phyloP scores from a whole-genome alignment of 1,140 invertebrate genomes.

The Megathymus violae region DNA sequence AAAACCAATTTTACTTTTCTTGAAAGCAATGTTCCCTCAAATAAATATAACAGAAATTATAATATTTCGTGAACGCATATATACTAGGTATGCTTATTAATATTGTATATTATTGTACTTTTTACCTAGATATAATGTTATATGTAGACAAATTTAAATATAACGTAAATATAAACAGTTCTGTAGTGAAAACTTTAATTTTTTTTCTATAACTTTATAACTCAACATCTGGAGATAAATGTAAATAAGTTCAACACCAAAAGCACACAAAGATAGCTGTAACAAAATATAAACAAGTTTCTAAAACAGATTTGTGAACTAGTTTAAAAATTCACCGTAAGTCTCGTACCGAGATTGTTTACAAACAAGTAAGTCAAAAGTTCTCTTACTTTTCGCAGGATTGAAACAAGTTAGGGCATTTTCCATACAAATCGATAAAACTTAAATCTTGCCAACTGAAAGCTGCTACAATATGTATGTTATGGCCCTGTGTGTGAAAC shows the following conservation, averaged over 20 bases:
- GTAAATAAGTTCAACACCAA: not conserved
- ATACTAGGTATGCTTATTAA: too few species aligned
- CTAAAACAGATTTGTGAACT: constrained; percentile 23
- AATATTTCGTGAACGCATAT: too few species aligned
- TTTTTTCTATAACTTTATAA: not conserved
- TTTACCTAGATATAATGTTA: too few species aligned
- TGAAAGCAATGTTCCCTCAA: too few species aligned
- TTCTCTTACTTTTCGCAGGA: constrained; percentile 4
- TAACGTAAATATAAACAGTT: too few species aligned
- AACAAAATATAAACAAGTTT: constrained; percentile 4
- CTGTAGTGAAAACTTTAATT: not conserved
- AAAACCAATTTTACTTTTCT: too few species aligned
- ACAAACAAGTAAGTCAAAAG: constrained; percentile 11
- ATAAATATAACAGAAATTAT: too few species aligned
- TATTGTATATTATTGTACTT: too few species aligned
- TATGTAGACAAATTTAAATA: too few species aligned
- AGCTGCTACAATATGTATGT: constrained; percentile 57
- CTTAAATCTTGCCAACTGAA: constrained; percentile 50
- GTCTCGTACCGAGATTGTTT: constrained; percentile 16
- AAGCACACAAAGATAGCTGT: not conserved
- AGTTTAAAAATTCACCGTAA: constrained; percentile 29
- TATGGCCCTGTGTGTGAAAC: constrained; percentile 45
- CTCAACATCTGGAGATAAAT: not conserved
- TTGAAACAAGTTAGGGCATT: constrained; percentile 33
- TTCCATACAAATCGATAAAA: constrained; percentile 48